phyloP scores from a whole-genome alignment of 1,140 invertebrate genomes.

The Drosophila cardini region DNA sequence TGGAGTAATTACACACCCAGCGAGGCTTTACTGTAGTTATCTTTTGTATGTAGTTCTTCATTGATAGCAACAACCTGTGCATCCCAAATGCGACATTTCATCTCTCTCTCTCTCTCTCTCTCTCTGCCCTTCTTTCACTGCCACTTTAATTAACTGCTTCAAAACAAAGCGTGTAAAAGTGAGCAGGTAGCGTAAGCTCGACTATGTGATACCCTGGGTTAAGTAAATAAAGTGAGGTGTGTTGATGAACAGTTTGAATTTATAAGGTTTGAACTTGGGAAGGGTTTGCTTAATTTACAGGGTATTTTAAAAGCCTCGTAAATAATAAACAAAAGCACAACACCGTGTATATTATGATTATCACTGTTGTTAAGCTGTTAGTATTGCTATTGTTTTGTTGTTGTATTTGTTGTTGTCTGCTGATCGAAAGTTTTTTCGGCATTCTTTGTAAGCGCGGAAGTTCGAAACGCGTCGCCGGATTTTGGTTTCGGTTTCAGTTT shows the following conservation, averaged over 20 bases:
- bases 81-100: slow-evolving; percentile 31
- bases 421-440: slow-evolving; percentile 80
- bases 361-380: slow-evolving; percentile 30
- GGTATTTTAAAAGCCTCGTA: slow-evolving; percentile 6
- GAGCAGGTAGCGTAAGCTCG: background rate
- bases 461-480: slow-evolving; percentile 42
- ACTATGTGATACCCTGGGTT: slow-evolving; percentile 6
- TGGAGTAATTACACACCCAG: background rate
- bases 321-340: slow-evolving; percentile 14
- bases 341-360: slow-evolving; percentile 38
- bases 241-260: too few relatives aligned
- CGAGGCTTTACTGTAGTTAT: slow-evolving; percentile 59
- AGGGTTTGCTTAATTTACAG: background rate
- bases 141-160: slow-evolving; percentile 49
- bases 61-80: slow-evolving; percentile 45
- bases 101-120: slow-evolving; percentile 5
- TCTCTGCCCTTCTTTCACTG: background rate
- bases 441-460: slow-evolving; percentile 72
- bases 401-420: slow-evolving; percentile 56
- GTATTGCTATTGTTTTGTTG: slow-evolving; percentile 29
- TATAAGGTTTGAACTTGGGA: too few relatives aligned
- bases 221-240: background rate
- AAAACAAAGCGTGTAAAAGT: slow-evolving; percentile 29
- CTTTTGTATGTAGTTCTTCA: slow-evolving; percentile 46
- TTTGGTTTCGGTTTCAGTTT: slow-evolving; percentile 55